phyloP scores from a whole-genome alignment of 2,797 vertebrate genomes.

The Brachyalestes nurse region DNA sequence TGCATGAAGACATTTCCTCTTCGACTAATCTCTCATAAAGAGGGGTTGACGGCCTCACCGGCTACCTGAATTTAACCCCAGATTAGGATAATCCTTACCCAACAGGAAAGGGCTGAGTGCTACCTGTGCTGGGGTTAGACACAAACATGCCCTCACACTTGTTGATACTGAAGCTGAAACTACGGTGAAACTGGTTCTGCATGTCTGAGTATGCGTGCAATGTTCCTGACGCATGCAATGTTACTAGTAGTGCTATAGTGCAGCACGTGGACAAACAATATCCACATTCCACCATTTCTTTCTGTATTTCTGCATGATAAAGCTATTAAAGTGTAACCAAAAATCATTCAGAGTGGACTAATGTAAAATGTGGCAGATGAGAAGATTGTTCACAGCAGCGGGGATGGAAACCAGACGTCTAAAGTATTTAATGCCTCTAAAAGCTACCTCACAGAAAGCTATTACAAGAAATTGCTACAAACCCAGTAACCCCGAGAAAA shows the following conservation, averaged over 20 bases:
- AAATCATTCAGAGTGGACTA: too few relatives aligned
- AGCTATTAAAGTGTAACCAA: too few relatives aligned
- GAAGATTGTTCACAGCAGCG: too few relatives aligned
- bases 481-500: too few relatives aligned
- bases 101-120: constrained; percentile 9
- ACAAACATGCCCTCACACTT: not conserved
- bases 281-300: too few relatives aligned
- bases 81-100: constrained; percentile 71
- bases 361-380: too few relatives aligned
- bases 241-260: constrained; percentile 22
- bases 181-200: constrained; percentile 39
- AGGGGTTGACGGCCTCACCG: constrained; percentile 55
- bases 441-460: not conserved
- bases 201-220: constrained; percentile 30
- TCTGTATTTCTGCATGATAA: too few relatives aligned
- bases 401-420: too few relatives aligned
- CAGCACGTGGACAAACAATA: not conserved
- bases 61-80: constrained; percentile 58
- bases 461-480: too few relatives aligned
- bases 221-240: constrained; percentile 32
- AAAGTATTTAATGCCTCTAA: not conserved
- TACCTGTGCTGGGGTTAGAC: not conserved
- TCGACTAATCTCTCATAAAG: constrained; percentile 60
- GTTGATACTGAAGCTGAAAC: not conserved
- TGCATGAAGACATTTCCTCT: constrained; percentile 56